Base-by-base conservation (phyloP, 1,140 invertebrate genomes). In the Drosophila pseudoobscura region DNA sequence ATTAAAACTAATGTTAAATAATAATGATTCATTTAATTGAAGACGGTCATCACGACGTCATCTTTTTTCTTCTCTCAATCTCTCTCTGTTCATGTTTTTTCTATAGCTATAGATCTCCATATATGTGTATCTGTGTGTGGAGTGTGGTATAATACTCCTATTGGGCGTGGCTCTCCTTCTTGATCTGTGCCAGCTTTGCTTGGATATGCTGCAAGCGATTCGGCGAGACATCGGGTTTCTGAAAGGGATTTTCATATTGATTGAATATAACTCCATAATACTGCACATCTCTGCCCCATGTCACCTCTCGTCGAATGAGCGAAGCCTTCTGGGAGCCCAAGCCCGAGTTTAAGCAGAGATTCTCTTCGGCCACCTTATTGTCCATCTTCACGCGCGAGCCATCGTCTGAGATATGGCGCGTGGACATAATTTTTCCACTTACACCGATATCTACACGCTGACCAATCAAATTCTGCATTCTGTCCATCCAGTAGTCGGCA, bases 401-500 rank as follows among this genome's bases (percentile, higher is more conserved):
- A 49, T 89, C 89, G n/a, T 85, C 87, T 6, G 58, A 35, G 6
- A 61, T 69, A 13, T 72, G 63, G 22, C 69, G 57, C 2, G 76
- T 57, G 6, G 75, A 55, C 22, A 89, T 39, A 11, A 50, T 43
- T 89, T 89, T 2, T 51, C 78, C 44, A 13, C 63, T 61, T 3
- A 39, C 35, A 39, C 35, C 35, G 35, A 51, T 49, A 39, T 11
- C 35, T 11, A 51, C 54, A 5, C 15, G 15, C 15, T 15, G 15
- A 15, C 61, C 73, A 26, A 59, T 79, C 35, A 91, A 52, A 13
- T 75, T 75, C 46, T 91, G 88, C 8, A 91, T 58, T 9, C 88
- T 79, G 44, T 90, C 83, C 91, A 91, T 90, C 91, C 91, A 91
- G 60, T 78, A 90, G 15, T 91, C 91, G 8, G 91, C 79, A 66